Evolutionary conservation across 2,888 invertebrate genomes (phyloP).

Genomic region (Pardosa pseudoannulata): DNA sequence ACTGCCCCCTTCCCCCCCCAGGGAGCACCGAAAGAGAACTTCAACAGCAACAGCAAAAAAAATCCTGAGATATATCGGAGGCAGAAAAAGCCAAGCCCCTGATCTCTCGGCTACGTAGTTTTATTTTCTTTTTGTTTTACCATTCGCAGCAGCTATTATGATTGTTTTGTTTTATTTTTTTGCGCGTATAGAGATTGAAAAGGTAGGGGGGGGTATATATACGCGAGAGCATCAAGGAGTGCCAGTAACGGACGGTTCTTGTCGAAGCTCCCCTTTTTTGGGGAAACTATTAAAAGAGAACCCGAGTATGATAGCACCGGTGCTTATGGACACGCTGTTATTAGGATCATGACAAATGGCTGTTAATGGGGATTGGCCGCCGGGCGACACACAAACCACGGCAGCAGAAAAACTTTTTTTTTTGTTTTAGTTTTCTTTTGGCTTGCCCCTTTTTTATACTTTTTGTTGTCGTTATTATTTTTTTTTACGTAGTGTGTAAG

Average conservation of each 20-base stretch:
- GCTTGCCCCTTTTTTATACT: background rate
- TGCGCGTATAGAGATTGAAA: no score
- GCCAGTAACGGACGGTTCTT: conserved; percentile 54
- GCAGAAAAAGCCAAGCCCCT: conserved; percentile 57
- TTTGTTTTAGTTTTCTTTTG: background rate
- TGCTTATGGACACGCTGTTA: conserved; percentile 70
- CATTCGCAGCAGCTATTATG: background rate
- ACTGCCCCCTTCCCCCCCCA: no score
- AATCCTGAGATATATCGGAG: conserved; percentile 16
- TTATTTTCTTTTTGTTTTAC: background rate
- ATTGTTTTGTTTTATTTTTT: no score
- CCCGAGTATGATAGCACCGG: conserved; percentile 46
- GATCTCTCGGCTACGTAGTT: no score
- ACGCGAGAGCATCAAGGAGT: conserved; percentile 52
- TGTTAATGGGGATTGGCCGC: conserved; percentile 58
- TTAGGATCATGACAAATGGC: conserved; percentile 69
- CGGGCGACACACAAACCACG: conserved; percentile 45
- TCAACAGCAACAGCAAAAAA: background rate
- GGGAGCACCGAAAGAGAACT: no score
- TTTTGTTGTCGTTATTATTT: conserved; percentile 10
- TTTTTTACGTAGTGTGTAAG: background rate
- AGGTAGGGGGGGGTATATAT: background rate
- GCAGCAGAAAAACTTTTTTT: conserved; percentile 13
- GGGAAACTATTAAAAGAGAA: conserved; percentile 67
- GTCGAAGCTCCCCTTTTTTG: conserved; percentile 8